Evolutionary conservation across 2,888 invertebrate genomes (phyloP), one percentile per base, ranked within the genome.

Genomic region (Lydus trimaculatus): DNA sequence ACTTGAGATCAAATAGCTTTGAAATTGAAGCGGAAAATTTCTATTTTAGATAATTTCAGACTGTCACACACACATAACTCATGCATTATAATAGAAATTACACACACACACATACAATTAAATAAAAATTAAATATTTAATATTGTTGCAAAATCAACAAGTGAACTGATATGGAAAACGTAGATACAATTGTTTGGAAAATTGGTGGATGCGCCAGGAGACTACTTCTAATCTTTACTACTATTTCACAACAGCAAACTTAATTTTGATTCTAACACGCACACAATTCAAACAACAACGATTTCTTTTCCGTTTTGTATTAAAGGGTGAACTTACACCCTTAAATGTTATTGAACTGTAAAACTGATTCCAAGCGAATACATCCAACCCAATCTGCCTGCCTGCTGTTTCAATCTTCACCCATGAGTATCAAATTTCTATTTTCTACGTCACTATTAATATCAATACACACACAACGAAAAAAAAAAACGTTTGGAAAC

Each of bases 1-100:
- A 36, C 4, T 43, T 43, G n/a, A 3, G 17, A 17, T 43, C 17
- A 43, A 43, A 43, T 43, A 13, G 13, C 25, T 23, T 13, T 56
- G 56, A 56, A 56, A 56, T 56, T 56, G 25, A 25, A 56, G 56
- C 13, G 25, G 56, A 56, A 56, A 56, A 25, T 52, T 23, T 52
- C 52, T 2, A 56, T 13, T 56, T 11, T 13, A 3, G 23, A 25
- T 56, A 23, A 52, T 43, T n/a, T n/a, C 11, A 4, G n/a, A 43
- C 43, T 5, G 11, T 48, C 20, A 36, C 11, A 48, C 11, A 48
- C 20, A 20, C n/a, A n/a, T n/a, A n/a, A n/a, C n/a, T n/a, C n/a
- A n/a, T n/a, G n/a, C n/a, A n/a, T n/a, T n/a, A n/a, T n/a, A n/a
- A n/a, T n/a, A n/a, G n/a, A n/a, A n/a, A n/a, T n/a, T n/a, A n/a